Conservation (phyloP, 2,888 invertebrate genomes). For the Amphipoea lucens region DNA sequence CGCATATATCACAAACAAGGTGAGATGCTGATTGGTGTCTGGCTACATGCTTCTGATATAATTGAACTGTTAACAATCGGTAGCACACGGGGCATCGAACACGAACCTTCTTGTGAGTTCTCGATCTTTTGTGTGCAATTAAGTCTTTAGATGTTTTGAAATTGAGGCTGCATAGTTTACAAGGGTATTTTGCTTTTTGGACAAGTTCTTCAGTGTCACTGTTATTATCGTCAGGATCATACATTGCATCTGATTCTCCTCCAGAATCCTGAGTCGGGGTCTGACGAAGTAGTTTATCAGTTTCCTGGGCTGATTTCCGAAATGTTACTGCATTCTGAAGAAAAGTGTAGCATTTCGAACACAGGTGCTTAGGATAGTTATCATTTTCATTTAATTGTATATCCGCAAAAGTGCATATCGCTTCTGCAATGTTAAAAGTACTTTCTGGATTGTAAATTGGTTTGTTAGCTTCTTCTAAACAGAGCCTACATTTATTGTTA, state of each 20-base stretch:
- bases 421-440: slow-evolving; percentile 71
- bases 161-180: slow-evolving; percentile 59
- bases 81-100: slow-evolving; percentile 69
- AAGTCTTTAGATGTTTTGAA: slow-evolving; percentile 65
- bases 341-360: slow-evolving; percentile 72
- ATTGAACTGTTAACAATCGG: slow-evolving; percentile 63
- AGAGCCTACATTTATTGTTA: slow-evolving; percentile 76
- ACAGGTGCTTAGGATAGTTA: slow-evolving; percentile 75
- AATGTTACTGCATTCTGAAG: slow-evolving; percentile 76
- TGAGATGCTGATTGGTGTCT: slow-evolving; percentile 69
- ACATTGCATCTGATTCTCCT: slow-evolving; percentile 16
- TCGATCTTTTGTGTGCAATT: slow-evolving; percentile 68
- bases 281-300: slow-evolving; percentile 70
- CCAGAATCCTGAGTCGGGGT: slow-evolving; percentile 26
- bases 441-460: slow-evolving; percentile 71
- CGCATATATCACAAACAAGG: slow-evolving; percentile 80
- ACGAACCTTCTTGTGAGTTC: slow-evolving; percentile 60
- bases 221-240: not conserved
- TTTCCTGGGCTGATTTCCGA: slow-evolving; percentile 74
- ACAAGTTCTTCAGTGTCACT: slow-evolving; percentile 11
- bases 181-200: slow-evolving; percentile 29
- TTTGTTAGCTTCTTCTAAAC: slow-evolving; percentile 76
- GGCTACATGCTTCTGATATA: slow-evolving; percentile 71
- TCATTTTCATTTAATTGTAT: slow-evolving; percentile 74
- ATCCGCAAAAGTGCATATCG: slow-evolving; percentile 73